Percentiles rank a stretch among this genome's conserved stretches.
Evolutionary conservation across 2,797 vertebrate genomes (phyloP).

Genomic region (Ptychobarbus kaznakovi): DNA sequence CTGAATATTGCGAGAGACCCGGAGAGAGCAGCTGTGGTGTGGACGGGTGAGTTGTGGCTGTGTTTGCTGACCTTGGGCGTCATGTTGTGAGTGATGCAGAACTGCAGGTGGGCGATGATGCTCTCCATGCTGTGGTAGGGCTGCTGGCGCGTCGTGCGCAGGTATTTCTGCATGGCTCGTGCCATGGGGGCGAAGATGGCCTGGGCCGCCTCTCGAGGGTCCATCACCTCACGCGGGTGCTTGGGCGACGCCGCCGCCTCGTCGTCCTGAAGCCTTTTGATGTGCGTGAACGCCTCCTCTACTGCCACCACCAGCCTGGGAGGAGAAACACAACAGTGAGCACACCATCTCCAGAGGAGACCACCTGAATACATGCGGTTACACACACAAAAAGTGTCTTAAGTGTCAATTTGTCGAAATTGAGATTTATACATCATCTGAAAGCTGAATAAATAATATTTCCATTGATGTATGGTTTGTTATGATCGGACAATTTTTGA

Average conservation of each 20-base stretch:
- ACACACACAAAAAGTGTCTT: background rate
- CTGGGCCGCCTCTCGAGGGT: conserved; percentile 93
- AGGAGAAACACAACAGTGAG: background rate
- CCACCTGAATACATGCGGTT: background rate
- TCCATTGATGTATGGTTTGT: too few species aligned
- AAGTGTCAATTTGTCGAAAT: too few species aligned
- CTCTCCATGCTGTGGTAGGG: conserved; percentile 99
- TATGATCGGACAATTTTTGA: too few species aligned
- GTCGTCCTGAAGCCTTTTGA: conserved; percentile 92
- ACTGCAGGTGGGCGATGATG: conserved; percentile 95
- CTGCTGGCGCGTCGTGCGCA: conserved; percentile 94
- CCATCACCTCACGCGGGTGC: conserved; percentile 91
- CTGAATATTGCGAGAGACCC: background rate
- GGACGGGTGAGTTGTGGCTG: background rate
- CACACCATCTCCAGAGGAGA: background rate
- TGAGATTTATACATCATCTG: too few species aligned
- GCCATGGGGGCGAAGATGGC: conserved; percentile 98
- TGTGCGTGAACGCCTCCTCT: conserved; percentile 96
- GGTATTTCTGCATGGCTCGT: conserved; percentile 96
- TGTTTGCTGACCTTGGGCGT: conserved; percentile 87
- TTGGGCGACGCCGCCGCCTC: conserved; percentile 77
- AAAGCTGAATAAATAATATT: too few species aligned
- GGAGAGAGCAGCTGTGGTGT: background rate
- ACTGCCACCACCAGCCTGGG: conserved; percentile 93
- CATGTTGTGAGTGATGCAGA: conserved; percentile 98